phyloP scores from a whole-genome alignment of 1,140 invertebrate genomes.

The Heliconius nattereri region DNA sequence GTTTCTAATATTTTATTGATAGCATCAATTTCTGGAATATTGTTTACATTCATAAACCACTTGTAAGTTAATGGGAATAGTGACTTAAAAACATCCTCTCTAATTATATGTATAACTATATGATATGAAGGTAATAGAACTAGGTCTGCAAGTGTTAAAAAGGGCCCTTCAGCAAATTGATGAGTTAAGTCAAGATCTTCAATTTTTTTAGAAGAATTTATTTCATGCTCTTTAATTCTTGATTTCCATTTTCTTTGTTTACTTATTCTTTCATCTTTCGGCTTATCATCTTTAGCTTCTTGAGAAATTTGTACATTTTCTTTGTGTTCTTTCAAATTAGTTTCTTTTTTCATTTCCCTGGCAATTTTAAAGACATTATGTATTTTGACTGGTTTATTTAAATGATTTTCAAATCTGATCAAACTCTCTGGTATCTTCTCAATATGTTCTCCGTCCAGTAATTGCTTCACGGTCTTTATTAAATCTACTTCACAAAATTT shows the following conservation, averaged over 20 bases:
- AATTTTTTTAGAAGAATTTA: conserved; percentile 73
- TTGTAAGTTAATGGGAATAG: conserved; percentile 84
- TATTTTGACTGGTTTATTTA: conserved; percentile 90
- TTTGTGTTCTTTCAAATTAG: conserved; percentile 46
- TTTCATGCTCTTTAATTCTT: conserved; percentile 57
- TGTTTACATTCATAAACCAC: conserved; percentile 84
- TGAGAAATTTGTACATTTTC: conserved; percentile 42
- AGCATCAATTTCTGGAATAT: conserved; percentile 58
- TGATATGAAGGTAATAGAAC: conserved; percentile 88
- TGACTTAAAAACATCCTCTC: conserved; percentile 73
- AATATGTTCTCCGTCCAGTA: conserved; percentile 43
- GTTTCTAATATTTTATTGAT: conserved; percentile 50
- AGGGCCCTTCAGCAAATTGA: conserved; percentile 91
- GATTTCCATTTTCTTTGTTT: conserved; percentile 80
- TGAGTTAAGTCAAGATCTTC: conserved; percentile 84
- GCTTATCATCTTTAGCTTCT: conserved; percentile 26
- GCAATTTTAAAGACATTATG: conserved; percentile 93
- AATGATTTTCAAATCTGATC: conserved; percentile 91
- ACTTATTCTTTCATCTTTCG: conserved; percentile 39
- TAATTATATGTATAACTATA: conserved; percentile 83
- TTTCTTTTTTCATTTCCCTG: conserved; percentile 82
- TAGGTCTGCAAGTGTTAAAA: conserved; percentile 91
- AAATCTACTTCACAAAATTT: conserved; percentile 95
- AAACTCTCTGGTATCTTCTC: conserved; percentile 78
- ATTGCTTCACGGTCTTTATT: conserved; percentile 80